Conservation (phyloP, 2,888 invertebrate genomes). For the Entomobrya multifasciata region DNA sequence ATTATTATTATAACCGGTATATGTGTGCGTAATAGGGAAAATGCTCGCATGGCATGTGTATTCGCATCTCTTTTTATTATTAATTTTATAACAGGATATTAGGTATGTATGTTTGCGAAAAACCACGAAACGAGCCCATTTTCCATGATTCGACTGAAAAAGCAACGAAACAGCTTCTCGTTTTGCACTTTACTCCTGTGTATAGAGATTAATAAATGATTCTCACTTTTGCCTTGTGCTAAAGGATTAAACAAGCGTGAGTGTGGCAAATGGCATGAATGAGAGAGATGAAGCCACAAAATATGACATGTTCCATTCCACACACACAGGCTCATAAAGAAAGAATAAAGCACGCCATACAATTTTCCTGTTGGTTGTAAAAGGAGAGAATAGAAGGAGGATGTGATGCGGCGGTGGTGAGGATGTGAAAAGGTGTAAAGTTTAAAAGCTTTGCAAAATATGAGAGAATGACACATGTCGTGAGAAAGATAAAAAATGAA, state of each 20-base stretch:
- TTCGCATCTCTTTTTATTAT: too few species aligned
- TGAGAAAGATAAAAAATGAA: conserved; percentile 41
- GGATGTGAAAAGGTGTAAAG: conserved; percentile 44
- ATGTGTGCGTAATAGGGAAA: not conserved
- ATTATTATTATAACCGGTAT: too few species aligned
- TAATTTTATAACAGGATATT: too few species aligned
- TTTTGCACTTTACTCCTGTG: conserved; percentile 52
- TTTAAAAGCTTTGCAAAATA: conserved; percentile 56
- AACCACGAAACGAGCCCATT: conserved; percentile 55
- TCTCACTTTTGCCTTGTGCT: conserved; percentile 15
- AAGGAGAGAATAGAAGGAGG: not conserved
- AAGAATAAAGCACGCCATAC: conserved; percentile 13
- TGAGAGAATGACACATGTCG: conserved; percentile 38
- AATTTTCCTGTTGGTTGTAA: conserved; percentile 18
- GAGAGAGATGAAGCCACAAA: conserved; percentile 21
- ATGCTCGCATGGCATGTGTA: too few species aligned
- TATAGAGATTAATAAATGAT: conserved; percentile 57
- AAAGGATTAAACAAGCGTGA: not conserved
- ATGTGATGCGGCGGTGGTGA: not conserved
- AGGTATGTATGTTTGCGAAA: conserved; percentile 61
- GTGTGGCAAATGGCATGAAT: conserved; percentile 19
- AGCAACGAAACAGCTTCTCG: conserved; percentile 4
- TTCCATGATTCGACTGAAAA: conserved; percentile 26
- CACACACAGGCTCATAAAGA: conserved; percentile 28
- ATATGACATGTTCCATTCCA: conserved; percentile 15